A percentile compares a stretch with the other conserved stretches of the same genome.
Conservation (phyloP, 2,113 vertebrate genomes). For the Oceanites oceanicus region DNA sequence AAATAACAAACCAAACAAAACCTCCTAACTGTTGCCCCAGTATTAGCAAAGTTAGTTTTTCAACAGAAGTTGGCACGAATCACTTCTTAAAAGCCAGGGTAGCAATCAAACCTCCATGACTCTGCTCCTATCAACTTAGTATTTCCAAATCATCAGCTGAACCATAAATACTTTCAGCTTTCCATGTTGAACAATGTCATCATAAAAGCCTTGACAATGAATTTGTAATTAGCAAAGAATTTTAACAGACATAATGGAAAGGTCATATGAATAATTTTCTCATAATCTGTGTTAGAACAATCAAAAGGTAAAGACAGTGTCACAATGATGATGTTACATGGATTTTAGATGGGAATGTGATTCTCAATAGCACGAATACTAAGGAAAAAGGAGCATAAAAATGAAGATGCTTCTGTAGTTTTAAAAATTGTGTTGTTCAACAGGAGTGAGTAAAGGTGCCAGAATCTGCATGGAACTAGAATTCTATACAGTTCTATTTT, state of each 20-base stretch:
- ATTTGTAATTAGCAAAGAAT: background rate
- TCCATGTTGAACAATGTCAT: background rate
- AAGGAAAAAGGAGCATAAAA: background rate
- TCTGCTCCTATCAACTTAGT: background rate
- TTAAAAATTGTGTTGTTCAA: background rate
- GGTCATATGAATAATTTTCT: background rate
- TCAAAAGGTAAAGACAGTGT: background rate
- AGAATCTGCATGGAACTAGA: background rate
- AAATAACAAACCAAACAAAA: background rate
- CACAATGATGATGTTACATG: background rate
- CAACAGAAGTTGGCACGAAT: background rate
- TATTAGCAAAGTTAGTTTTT: background rate
- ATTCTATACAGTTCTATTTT: background rate
- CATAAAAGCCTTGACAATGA: constrained; percentile 2
- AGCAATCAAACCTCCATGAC: background rate
- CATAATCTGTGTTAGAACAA: background rate
- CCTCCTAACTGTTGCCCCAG: background rate
- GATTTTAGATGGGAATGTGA: background rate
- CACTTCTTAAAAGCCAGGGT: background rate
- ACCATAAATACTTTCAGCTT: background rate
- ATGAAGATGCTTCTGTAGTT: background rate
- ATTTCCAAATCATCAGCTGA: background rate
- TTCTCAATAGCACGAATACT: background rate
- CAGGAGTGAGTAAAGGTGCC: background rate
- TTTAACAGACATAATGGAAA: constrained; percentile 10